A percentile compares a stretch with the other conserved stretches of the same genome.
Conservation (phyloP, 1,140 invertebrate species). For the Cherax quadricarinatus region DNA sequence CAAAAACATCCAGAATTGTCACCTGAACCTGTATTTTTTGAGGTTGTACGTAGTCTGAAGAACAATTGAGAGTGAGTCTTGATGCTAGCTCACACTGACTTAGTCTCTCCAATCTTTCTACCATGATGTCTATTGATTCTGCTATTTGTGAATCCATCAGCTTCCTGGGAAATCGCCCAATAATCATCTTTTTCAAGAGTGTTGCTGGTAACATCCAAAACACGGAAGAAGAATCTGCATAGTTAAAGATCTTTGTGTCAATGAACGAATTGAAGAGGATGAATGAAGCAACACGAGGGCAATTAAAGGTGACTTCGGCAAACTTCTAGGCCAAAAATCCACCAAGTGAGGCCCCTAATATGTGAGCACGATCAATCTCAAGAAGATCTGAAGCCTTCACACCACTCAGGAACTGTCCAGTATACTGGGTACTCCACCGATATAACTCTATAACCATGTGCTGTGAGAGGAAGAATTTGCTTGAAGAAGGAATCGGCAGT, state of each 20-base stretch:
- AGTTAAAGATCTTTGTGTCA: conserved; percentile 92
- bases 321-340: conserved; percentile 95
- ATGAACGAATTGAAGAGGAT: conserved; percentile 92
- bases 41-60: conserved; percentile 88
- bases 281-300: conserved; percentile 87
- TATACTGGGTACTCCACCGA: conserved; percentile 89
- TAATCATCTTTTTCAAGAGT: conserved; percentile 92
- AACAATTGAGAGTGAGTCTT: conserved; percentile 91
- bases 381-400: conserved; percentile 91
- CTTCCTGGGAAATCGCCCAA: conserved; percentile 87
- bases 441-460: conserved; percentile 89
- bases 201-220: conserved; percentile 93
- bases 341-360: conserved; percentile 92
- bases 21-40: conserved; percentile 84
- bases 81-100: conserved; percentile 90
- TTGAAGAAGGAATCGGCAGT: conserved; percentile 92
- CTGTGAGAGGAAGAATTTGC: conserved; percentile 87
- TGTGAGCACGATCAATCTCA: conserved; percentile 88
- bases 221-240: conserved; percentile 81
- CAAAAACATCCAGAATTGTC: conserved; percentile 94
- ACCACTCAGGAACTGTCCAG: conserved; percentile 92
- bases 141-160: conserved; percentile 86
- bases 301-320: conserved; percentile 86
- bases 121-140: conserved; percentile 94
- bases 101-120: conserved; percentile 89